Base-by-base conservation (phyloP, 1,140 invertebrate species). In the Ceratoteleas bidentatus region DNA sequence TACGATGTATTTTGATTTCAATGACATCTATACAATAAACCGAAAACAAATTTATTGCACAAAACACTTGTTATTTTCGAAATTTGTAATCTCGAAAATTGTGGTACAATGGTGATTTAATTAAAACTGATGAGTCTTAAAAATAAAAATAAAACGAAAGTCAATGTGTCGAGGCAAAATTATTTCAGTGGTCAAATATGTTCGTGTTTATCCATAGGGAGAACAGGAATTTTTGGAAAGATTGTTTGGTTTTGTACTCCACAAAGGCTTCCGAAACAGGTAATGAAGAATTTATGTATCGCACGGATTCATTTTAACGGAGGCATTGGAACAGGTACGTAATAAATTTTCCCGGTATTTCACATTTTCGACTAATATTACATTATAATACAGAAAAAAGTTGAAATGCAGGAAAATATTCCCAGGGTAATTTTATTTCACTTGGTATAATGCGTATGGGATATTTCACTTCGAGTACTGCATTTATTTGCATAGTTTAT, bases 211-310 rank as follows among this genome's bases (percentile, higher is more conserved):
- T 72, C 53, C 57, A 47, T 4, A 24, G 24, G 14, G 57, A 53
- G 68, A 61, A 61, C 61, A 53, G 58, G n/a, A 60, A 60, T 53
- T 70, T 70, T 60, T 10, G n/a, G 15, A 52, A 66, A 66, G 38
- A 66, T 34, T 32, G 24, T 15, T 56, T 14, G 24, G 24, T 45
- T 43, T 14, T 53, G 36, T 34, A 40, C 14, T 40, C 11, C 16
- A 14, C 36, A 32, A 24, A 43, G 61, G 36, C 43, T 54, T 53
- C 36, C 40, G 9, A 43, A 40, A 54, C 24, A 15, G 33, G 9
- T 52, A 64, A 52, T 47, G 24, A 14, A 11, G 34, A 50, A 49
- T 47, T 62, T 13, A 58, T 58, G 43, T 58, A 52, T 52, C 34
- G 33, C 36, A 6, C 47, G 33, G 33, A 7, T 65, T 52, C 16